Evolutionary conservation across 2,888 invertebrate genomes (phyloP).

Genomic region (Mechanitis messenoides): DNA sequence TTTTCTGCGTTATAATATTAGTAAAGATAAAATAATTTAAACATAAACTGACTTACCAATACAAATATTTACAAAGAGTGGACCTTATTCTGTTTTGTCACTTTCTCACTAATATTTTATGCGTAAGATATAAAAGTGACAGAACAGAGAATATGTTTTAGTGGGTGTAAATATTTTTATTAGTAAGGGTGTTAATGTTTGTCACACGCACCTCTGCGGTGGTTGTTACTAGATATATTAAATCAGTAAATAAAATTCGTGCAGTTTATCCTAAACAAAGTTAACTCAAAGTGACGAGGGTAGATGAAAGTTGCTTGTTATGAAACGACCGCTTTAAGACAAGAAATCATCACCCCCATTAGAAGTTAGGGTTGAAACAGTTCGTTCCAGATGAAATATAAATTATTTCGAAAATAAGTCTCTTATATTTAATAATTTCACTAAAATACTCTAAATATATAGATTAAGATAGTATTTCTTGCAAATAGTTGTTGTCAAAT

Average conservation of each 20-base stretch:
- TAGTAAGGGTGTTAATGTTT: background rate
- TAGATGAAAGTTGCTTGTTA: slow-evolving; percentile 52
- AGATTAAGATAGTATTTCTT: no score
- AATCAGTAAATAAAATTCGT: slow-evolving; percentile 34
- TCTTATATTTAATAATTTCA: no score
- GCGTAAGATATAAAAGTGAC: no score
- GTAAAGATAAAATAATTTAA: no score
- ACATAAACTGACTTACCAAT: no score
- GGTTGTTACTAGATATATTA: slow-evolving; percentile 18
- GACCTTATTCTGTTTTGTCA: no score
- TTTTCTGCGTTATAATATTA: no score
- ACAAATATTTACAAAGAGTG: no score
- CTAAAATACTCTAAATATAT: background rate
- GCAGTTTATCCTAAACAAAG: slow-evolving; percentile 55
- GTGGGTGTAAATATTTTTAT: no score
- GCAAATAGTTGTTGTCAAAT: no score
- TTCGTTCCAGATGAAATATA: background rate
- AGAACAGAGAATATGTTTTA: no score
- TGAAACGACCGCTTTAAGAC: slow-evolving; percentile 58
- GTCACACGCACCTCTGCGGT: slow-evolving; percentile 1
- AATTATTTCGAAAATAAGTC: background rate
- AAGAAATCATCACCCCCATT: slow-evolving; percentile 66
- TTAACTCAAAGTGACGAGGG: slow-evolving; percentile 57
- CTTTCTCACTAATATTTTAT: no score
- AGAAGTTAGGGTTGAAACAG: slow-evolving; percentile 50